phyloP scores from a whole-genome alignment of 1,140 invertebrate genomes.

The Teleopsis dalmanni region DNA sequence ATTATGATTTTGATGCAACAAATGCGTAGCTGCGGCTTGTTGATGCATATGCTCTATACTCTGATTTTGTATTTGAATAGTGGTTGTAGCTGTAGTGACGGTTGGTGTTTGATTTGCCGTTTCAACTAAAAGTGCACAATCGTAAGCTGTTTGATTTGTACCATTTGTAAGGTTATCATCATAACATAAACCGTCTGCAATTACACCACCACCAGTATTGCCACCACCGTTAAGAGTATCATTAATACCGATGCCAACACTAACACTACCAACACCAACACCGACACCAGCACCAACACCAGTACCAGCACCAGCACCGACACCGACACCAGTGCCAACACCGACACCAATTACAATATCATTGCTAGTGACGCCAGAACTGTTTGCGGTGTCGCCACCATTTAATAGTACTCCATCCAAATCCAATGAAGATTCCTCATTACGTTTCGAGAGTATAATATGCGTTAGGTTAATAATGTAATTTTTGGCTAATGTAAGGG shows the following conservation, averaged over 20 bases:
- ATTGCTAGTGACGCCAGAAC: background rate
- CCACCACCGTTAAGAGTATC: background rate
- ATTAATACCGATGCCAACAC: constrained; percentile 3
- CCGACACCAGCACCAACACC: constrained; percentile 5
- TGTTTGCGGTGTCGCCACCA: background rate
- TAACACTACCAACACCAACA: constrained; percentile 2
- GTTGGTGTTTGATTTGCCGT: constrained; percentile 15
- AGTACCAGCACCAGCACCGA: background rate
- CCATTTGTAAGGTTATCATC: constrained; percentile 13
- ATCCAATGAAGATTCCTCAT: constrained; percentile 41
- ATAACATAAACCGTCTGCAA: constrained; percentile 9
- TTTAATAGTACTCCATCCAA: constrained; percentile 24
- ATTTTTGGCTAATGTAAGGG: constrained; percentile 78
- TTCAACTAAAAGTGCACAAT: constrained; percentile 31
- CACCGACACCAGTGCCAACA: background rate
- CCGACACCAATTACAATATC: background rate
- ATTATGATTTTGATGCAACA: constrained; percentile 16
- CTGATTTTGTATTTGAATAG: constrained; percentile 30
- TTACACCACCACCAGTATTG: constrained; percentile 13
- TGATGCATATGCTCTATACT: constrained; percentile 17
- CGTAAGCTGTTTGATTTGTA: constrained; percentile 21
- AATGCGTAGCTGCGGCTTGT: constrained; percentile 16
- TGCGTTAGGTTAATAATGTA: constrained; percentile 86
- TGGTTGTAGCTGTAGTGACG: constrained; percentile 17
- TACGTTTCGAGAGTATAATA: constrained; percentile 57